These are phyloP conservation scores for Mirounga angustirostris DNA, from an alignment of 2,113 vertebrate genomes.

Conservation along the genomic window DNA sequence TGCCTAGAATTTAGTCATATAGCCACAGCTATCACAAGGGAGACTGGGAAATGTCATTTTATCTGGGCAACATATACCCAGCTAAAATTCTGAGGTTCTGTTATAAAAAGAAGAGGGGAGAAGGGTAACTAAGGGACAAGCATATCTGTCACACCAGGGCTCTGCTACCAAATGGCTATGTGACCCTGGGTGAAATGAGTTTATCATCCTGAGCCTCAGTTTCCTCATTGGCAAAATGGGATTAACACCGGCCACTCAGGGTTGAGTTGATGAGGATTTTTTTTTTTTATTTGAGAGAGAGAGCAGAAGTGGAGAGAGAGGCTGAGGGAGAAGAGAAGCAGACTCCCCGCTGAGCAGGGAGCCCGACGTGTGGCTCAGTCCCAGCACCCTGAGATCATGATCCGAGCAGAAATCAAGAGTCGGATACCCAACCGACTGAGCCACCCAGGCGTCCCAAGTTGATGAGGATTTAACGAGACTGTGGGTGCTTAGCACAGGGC, in stretches of 20 bases:
- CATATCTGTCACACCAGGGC: not conserved
- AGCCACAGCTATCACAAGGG: not conserved
- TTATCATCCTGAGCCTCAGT: not conserved
- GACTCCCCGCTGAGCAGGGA: not conserved
- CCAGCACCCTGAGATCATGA: not conserved
- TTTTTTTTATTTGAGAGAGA: not conserved
- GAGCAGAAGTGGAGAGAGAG: not conserved
- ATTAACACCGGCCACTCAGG: rapidly evolving
- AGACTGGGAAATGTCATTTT: not conserved
- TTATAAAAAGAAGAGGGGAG: not conserved
- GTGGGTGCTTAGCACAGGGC: not conserved
- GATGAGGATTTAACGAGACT: not conserved
- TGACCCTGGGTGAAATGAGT: not conserved
- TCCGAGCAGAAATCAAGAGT: not conserved
- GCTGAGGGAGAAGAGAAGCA: not conserved
- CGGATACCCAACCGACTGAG: not conserved
- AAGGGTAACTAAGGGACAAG: not conserved
- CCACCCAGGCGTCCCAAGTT: not conserved
- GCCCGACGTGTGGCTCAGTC: not conserved
- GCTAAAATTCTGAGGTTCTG: not conserved
- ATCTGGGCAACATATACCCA: not conserved
- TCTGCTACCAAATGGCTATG: not conserved
- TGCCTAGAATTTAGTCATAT: not conserved
- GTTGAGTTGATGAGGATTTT: not conserved
- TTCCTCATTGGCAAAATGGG: not conserved